Evolutionary conservation across 37 sponge, comb jelly and placozoan species (phyloP).

Genomic region (Oscarella lobularis): DNA sequence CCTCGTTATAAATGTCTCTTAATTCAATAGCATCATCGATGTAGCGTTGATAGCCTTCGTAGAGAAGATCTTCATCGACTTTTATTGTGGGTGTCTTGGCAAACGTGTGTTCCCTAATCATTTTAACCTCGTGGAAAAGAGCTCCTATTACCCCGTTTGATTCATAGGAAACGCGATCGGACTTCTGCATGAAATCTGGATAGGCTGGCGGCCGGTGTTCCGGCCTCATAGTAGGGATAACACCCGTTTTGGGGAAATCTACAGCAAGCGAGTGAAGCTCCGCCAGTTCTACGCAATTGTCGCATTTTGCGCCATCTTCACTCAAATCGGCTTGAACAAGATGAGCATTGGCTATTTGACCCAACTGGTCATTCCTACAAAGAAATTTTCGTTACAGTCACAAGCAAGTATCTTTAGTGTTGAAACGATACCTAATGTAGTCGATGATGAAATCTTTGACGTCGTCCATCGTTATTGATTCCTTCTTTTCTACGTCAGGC

Average conservation of each 20-base stretch:
- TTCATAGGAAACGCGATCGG: not conserved
- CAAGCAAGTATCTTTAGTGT: no score
- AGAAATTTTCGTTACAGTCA: no score
- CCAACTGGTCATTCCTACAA: constrained; percentile 20
- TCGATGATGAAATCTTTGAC: constrained; percentile 18
- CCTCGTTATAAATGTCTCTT: not conserved
- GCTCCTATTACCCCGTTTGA: not conserved
- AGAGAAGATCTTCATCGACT: not conserved
- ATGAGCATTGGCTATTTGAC: constrained; percentile 31
- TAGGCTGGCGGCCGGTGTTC: not conserved
- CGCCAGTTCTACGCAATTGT: constrained; percentile 9
- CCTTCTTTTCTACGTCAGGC: not conserved
- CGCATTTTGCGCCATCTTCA: not conserved
- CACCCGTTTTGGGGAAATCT: constrained; percentile 26
- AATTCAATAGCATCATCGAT: not conserved
- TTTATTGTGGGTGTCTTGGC: not conserved
- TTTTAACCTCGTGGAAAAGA: not conserved
- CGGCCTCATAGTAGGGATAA: not conserved
- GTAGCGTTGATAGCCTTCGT: not conserved
- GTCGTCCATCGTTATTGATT: constrained; percentile 1
- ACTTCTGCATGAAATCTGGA: constrained; percentile 2
- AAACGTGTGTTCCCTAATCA: no score
- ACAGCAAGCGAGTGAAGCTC: constrained; percentile 16
- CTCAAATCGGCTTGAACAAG: constrained; percentile 12
- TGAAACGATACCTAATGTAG: no score